phyloP scores from a whole-genome alignment of 2,113 vertebrate species.

The Verasper variegatus region DNA sequence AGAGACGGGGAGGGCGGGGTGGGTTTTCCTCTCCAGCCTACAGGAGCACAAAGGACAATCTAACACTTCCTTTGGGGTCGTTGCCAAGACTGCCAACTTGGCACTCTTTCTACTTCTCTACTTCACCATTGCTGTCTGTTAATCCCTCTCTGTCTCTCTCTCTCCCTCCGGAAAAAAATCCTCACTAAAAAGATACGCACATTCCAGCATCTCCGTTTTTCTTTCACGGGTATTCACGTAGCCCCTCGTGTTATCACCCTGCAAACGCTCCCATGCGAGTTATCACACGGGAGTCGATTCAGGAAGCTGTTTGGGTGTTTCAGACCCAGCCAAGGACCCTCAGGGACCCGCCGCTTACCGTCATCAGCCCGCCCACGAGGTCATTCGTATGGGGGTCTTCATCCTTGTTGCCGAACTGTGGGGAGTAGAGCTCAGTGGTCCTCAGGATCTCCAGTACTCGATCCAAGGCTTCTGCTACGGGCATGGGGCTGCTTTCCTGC shows the following conservation, averaged over 20 bases:
- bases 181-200: slow-evolving; percentile 6
- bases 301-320: slow-evolving; percentile 48
- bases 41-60: slow-evolving; percentile 85
- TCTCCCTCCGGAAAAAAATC: slow-evolving; percentile 9
- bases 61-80: slow-evolving; percentile 82
- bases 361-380: slow-evolving; percentile 95
- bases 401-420: slow-evolving; percentile 92
- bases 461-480: slow-evolving; percentile 94
- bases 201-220: background rate
- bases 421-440: slow-evolving; percentile 96
- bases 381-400: slow-evolving; percentile 96
- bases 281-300: background rate
- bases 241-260: background rate
- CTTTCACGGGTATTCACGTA: background rate
- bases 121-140: slow-evolving; percentile 60
- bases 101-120: slow-evolving; percentile 70
- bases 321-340: slow-evolving; percentile 18
- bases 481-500: slow-evolving; percentile 94
- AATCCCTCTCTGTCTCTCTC: slow-evolving; percentile 37
- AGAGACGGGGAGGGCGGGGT: slow-evolving; percentile 47
- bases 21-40: slow-evolving; percentile 80
- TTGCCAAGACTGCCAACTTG: slow-evolving; percentile 85
- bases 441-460: slow-evolving; percentile 96
- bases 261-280: background rate
- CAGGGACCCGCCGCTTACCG: slow-evolving; percentile 81